Percentiles rank a stretch among this genome's conserved stretches.
Conservation (phyloP, 2,888 invertebrate species). For the Apodemia duryi region DNA sequence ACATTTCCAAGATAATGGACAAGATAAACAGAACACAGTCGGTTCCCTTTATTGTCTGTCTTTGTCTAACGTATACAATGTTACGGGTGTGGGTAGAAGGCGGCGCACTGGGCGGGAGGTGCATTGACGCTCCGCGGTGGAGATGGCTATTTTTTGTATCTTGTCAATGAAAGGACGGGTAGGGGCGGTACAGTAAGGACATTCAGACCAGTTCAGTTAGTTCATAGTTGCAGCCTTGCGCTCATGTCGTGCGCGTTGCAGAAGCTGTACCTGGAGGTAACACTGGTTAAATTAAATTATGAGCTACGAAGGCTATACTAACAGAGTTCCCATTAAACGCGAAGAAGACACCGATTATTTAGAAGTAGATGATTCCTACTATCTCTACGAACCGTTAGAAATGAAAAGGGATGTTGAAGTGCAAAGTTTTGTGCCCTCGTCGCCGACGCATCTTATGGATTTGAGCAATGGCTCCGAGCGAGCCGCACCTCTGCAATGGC, state of each 20-base stretch:
- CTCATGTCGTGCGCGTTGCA: slow-evolving; percentile 47
- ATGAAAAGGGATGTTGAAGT: slow-evolving; percentile 52
- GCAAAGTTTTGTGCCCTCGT: slow-evolving; percentile 54
- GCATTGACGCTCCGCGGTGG: slow-evolving; percentile 46
- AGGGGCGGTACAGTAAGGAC: slow-evolving; percentile 61
- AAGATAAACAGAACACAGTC: slow-evolving; percentile 68
- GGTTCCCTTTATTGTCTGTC: slow-evolving; percentile 45
- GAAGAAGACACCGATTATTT: slow-evolving; percentile 59
- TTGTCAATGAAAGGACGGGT: slow-evolving; percentile 75
- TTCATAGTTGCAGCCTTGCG: slow-evolving; percentile 43
- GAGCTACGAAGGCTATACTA: slow-evolving; percentile 64
- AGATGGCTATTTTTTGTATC: slow-evolving; percentile 73
- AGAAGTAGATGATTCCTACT: slow-evolving; percentile 65
- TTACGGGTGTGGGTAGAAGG: slow-evolving; percentile 46
- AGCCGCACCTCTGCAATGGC: slow-evolving; percentile 45
- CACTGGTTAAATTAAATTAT: slow-evolving; percentile 42
- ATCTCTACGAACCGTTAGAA: slow-evolving; percentile 58
- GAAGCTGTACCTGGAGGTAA: slow-evolving; percentile 1
- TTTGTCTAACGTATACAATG: slow-evolving; percentile 41
- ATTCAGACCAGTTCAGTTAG: slow-evolving; percentile 45
- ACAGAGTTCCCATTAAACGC: slow-evolving; percentile 62
- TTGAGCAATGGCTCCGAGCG: slow-evolving; percentile 65
- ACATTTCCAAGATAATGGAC: slow-evolving; percentile 63
- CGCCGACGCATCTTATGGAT: slow-evolving; percentile 69
- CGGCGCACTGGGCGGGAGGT: slow-evolving; percentile 42